Evolutionary conservation across 2,888 invertebrate genomes (phyloP).

Genomic region (Hypercompe scribonia): DNA sequence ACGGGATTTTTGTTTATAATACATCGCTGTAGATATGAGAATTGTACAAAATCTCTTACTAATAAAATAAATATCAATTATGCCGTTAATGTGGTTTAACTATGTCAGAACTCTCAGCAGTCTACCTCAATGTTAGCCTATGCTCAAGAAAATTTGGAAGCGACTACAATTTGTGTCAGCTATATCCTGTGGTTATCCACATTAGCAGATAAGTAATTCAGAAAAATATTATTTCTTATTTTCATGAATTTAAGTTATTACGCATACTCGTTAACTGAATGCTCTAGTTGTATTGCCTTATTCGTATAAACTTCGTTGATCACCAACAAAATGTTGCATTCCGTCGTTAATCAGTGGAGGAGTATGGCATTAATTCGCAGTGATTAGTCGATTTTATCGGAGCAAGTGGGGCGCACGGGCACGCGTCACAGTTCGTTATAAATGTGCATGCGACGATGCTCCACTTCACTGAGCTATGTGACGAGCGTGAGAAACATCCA

Average conservation of each 20-base stretch:
- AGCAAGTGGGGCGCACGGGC: slow-evolving; percentile 65
- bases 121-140: background rate
- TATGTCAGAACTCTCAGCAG: background rate
- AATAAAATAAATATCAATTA: too few relatives aligned
- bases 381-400: slow-evolving; percentile 67
- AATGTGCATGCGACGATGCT: slow-evolving; percentile 50
- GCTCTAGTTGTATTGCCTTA: slow-evolving; percentile 6
- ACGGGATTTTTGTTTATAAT: too few relatives aligned
- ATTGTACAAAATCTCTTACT: background rate
- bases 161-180: too few relatives aligned
- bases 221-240: background rate
- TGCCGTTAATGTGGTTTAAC: background rate
- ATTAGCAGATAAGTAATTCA: background rate
- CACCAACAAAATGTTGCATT: slow-evolving; percentile 28
- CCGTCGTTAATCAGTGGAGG: slow-evolving; percentile 50
- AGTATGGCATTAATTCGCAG: slow-evolving; percentile 64
- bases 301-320: slow-evolving; percentile 29
- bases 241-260: background rate
- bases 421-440: slow-evolving; percentile 65
- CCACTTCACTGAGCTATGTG: slow-evolving; percentile 61
- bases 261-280: background rate
- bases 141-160: background rate
- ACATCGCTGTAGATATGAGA: background rate
- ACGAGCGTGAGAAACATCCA: slow-evolving; percentile 57
- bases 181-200: background rate